Evolutionary conservation across 2,888 invertebrate species (phyloP).

Genomic region (Eupithecia vulgata): DNA sequence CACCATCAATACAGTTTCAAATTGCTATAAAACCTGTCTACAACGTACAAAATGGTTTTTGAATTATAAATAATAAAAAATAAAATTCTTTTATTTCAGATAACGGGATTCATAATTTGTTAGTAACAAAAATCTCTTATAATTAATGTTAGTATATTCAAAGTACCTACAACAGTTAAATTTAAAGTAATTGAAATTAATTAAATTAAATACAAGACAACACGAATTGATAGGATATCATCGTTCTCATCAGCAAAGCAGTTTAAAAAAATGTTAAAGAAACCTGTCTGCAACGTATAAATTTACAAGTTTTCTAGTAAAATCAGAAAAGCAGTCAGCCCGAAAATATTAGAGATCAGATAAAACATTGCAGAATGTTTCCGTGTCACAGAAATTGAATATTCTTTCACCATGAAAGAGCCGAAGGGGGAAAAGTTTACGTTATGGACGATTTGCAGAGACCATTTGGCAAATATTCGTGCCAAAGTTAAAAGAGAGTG

Average conservation of each 20-base stretch:
- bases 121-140: too few relatives aligned
- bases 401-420: constrained; percentile 55
- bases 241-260: not conserved
- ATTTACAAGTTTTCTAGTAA: not conserved
- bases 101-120: too few relatives aligned
- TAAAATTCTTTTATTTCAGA: too few relatives aligned
- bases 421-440: constrained; percentile 58
- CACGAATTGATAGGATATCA: too few relatives aligned
- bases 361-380: constrained; percentile 50
- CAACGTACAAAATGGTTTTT: not conserved
- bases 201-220: too few relatives aligned
- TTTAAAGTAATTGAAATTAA: too few relatives aligned
- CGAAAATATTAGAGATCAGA: constrained; percentile 42
- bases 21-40: not conserved
- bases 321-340: constrained; percentile 32
- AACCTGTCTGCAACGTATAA: not conserved
- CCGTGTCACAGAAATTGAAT: constrained; percentile 63
- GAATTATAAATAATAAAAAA: too few relatives aligned
- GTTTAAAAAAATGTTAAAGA: not conserved
- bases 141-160: too few relatives aligned
- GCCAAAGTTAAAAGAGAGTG: constrained; percentile 58
- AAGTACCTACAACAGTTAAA: too few relatives aligned
- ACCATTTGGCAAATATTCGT: constrained; percentile 65
- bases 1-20: not conserved
- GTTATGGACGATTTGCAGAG: constrained; percentile 64